Evolutionary conservation across 2,113 vertebrate genomes (phyloP).

Genomic region (Pomatostomus ruficeps): DNA sequence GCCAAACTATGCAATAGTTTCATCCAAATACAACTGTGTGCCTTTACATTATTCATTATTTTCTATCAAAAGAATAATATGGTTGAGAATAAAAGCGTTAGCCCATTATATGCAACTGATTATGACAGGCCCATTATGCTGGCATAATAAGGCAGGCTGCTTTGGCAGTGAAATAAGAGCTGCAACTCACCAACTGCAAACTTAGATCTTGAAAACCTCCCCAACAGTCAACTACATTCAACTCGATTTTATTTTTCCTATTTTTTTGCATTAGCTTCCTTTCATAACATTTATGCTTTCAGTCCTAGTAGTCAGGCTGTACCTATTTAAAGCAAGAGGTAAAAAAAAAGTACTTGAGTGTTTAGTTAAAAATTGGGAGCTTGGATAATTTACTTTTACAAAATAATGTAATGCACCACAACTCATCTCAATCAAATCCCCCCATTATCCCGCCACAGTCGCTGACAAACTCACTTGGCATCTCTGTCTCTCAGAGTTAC

Average conservation of each 20-base stretch:
- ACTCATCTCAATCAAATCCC: neutral
- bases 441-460: neutral
- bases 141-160: constrained; percentile 13
- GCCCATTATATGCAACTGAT: constrained; percentile 26
- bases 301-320: neutral
- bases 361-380: neutral
- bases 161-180: constrained; percentile 9
- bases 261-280: neutral
- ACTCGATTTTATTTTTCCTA: neutral
- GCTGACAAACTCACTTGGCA: neutral
- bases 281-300: neutral
- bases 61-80: constrained; percentile 34
- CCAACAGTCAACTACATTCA: neutral
- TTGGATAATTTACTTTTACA: neutral
- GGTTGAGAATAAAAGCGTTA: constrained; percentile 34
- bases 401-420: neutral
- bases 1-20: neutral
- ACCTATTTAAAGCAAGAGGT: neutral
- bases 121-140: constrained; percentile 33
- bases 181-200: neutral
- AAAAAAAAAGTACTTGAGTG: neutral
- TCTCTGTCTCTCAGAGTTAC: neutral
- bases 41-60: constrained; percentile 41
- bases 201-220: neutral
- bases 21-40: constrained; percentile 4